Evolutionary conservation across 2,797 vertebrate genomes (phyloP), one percentile per base, ranked within the genome.

Genomic region (Percopsis omiscomaycus): DNA sequence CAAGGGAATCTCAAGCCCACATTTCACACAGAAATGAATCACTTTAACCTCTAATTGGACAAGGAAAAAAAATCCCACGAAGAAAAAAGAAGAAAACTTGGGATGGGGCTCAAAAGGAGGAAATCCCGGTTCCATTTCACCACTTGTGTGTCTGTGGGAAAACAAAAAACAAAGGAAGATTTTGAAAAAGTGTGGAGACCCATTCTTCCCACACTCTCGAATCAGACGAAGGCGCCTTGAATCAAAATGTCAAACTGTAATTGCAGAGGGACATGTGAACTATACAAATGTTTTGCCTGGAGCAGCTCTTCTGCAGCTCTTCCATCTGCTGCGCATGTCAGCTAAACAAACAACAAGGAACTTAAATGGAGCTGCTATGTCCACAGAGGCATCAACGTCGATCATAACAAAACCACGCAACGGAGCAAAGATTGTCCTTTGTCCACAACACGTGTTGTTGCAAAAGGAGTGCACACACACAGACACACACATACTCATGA

Each of bases 331-430:
- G 32, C 62, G 53, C 13, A 16, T 12, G 16, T 61, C 37, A 71
- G 64, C 67, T 37, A 56, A 51, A 71, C 37, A 1, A 16, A 71
- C 22, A 61, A 47, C 27, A 75, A 63, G 56, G 73, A 64, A 69
- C 64, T 55, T 30, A 55, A 47, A 57, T 47, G 22, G 29, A 32
- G 15, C 60, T 66, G 64, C 47, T 42, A 67, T 64, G 65, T 66
- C 59, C 69, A 69, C 50, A 64, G 15, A 70, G 57, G 55, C 60
- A 69, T 74, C 55, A 66, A 53, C 63, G 79, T 64, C 82, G 68
- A 85, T 84, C 64, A 77, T 75, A 74, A 80, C 66, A 66, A 69
- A 55, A 56, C 68, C 70, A 84, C 68, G 55, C 67, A 71, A 32
- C 68, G 29, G 56, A 78, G 61, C 59, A 52, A 64, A 73, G 58